phyloP scores from a whole-genome alignment of 2,888 invertebrate species.

The Cotesia congregata region DNA sequence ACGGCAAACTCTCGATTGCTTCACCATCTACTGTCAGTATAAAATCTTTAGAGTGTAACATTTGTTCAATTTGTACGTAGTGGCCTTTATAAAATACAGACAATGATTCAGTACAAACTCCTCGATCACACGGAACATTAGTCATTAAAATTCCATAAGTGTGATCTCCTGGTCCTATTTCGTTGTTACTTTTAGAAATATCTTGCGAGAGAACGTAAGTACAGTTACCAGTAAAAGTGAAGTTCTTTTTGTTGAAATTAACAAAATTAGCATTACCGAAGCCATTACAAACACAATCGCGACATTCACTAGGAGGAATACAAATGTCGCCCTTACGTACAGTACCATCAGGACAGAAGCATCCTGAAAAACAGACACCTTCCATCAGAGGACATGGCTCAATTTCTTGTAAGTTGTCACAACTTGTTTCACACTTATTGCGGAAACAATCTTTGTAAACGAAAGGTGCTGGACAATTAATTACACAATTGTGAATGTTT shows the following conservation, averaged over 20 bases:
- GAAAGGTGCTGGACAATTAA: conserved; percentile 80
- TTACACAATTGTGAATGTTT: conserved; percentile 79
- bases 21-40: conserved; percentile 72
- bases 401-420: conserved; percentile 75
- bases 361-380: conserved; percentile 84
- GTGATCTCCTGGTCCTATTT: conserved; percentile 64
- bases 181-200: conserved; percentile 72
- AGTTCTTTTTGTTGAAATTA: conserved; percentile 85
- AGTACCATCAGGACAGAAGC: conserved; percentile 85
- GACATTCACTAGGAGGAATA: conserved; percentile 79
- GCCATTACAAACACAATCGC: conserved; percentile 82
- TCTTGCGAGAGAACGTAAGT: conserved; percentile 74
- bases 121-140: conserved; percentile 79
- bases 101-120: conserved; percentile 79
- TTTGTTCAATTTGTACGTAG: conserved; percentile 70
- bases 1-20: conserved; percentile 71
- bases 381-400: conserved; percentile 77
- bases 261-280: conserved; percentile 85
- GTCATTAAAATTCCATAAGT: conserved; percentile 78
- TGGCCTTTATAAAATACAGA: conserved; percentile 79
- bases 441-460: conserved; percentile 86
- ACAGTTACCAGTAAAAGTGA: conserved; percentile 87
- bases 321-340: conserved; percentile 80
- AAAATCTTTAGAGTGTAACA: conserved; percentile 54
- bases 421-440: conserved; percentile 81